Evolutionary conservation across 2,888 invertebrate species (phyloP).

Genomic region (Phlogophora meticulosa): DNA sequence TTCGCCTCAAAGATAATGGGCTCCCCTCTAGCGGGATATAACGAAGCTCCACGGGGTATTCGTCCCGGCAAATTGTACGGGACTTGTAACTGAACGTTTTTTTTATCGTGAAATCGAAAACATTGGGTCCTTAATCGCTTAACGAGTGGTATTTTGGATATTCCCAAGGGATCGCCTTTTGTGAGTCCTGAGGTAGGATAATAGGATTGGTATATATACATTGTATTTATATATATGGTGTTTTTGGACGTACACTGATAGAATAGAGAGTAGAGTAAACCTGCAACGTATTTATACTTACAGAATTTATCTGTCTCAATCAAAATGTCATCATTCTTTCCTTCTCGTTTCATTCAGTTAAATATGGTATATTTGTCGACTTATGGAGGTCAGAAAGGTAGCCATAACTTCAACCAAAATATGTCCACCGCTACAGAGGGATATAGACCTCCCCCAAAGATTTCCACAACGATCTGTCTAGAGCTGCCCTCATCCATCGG

Average conservation of each 20-base stretch:
- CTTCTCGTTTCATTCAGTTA: too few relatives aligned
- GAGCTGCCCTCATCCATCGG: too few relatives aligned
- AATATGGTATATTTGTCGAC: too few relatives aligned
- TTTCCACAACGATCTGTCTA: too few relatives aligned
- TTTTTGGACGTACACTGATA: not conserved
- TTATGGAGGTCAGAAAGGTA: too few relatives aligned
- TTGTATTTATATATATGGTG: slow-evolving; percentile 22
- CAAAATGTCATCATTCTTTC: too few relatives aligned
- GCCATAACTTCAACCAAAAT: too few relatives aligned
- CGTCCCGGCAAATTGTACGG: slow-evolving; percentile 62
- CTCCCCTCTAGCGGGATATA: slow-evolving; percentile 80
- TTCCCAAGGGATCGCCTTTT: slow-evolving; percentile 49
- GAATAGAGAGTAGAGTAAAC: not conserved
- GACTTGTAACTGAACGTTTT: slow-evolving; percentile 58
- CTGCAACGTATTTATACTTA: not conserved
- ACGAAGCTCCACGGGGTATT: slow-evolving; percentile 81
- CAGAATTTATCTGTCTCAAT: too few relatives aligned
- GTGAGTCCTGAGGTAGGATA: slow-evolving; percentile 46
- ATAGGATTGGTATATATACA: slow-evolving; percentile 38
- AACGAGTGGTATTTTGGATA: slow-evolving; percentile 72
- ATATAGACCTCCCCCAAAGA: too few relatives aligned
- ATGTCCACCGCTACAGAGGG: too few relatives aligned
- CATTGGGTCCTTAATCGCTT: slow-evolving; percentile 74
- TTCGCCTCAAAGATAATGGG: slow-evolving; percentile 83
- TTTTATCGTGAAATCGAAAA: slow-evolving; percentile 70